Conservation (phyloP, 1,140 invertebrate species). For the Micrasema longulum region DNA sequence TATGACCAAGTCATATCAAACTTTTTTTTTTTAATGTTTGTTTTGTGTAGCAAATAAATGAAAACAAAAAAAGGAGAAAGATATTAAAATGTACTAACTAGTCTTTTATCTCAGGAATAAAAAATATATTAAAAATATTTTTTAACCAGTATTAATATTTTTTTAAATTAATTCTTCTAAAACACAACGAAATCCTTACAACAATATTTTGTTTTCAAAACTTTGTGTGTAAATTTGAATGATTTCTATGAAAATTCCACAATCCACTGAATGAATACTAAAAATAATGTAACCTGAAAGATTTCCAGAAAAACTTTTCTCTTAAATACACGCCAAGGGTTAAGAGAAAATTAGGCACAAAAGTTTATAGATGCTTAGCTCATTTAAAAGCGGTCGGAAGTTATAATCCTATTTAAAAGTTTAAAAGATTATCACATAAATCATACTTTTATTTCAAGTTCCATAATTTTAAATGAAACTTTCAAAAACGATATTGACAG, state of each 20-base stretch:
- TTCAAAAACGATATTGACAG: neutral
- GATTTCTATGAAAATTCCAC: neutral
- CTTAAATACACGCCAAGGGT: constrained; percentile 35
- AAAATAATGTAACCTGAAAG: constrained; percentile 12
- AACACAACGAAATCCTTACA: too few species aligned
- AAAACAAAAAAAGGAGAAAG: too few species aligned
- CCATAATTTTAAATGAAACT: neutral
- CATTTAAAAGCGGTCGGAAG: constrained; percentile 15
- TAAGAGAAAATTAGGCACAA: constrained; percentile 31
- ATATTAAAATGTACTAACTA: too few species aligned
- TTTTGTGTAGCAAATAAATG: too few species aligned
- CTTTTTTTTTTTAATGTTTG: too few species aligned
- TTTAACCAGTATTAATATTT: too few species aligned
- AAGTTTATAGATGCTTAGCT: constrained; percentile 26
- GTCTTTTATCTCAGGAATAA: too few species aligned
- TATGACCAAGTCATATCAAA: too few species aligned
- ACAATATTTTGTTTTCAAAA: too few species aligned
- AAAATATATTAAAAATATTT: too few species aligned
- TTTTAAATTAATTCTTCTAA: too few species aligned
- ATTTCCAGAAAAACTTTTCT: constrained; percentile 10
- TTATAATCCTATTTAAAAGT: constrained; percentile 31
- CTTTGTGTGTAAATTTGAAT: too few species aligned
- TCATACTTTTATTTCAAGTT: constrained; percentile 17
- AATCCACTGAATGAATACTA: neutral
- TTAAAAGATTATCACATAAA: constrained; percentile 28